Percentiles rank a stretch among this genome's conserved stretches.
phyloP scores from a whole-genome alignment of 2,797 vertebrate species.

The Allobates femoralis region DNA sequence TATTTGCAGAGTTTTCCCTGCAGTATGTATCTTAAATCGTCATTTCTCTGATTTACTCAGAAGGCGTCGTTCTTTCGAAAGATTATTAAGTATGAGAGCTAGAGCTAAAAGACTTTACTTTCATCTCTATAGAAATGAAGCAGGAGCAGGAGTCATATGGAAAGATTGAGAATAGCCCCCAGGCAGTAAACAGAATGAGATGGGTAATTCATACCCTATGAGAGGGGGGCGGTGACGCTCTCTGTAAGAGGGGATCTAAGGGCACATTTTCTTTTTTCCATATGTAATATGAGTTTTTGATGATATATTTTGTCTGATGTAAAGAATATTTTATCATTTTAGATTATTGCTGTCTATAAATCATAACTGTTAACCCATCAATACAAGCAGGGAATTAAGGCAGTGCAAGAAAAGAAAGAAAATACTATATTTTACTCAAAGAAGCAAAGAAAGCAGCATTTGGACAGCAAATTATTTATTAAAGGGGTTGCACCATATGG shows the following conservation, averaged over 20 bases:
- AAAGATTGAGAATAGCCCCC: conserved; percentile 37
- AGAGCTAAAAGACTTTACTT: conserved; percentile 45
- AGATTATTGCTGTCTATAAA: neutral
- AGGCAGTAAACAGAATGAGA: conserved; percentile 37
- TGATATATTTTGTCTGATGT: neutral
- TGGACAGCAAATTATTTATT: too few relatives aligned
- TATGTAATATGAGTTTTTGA: neutral
- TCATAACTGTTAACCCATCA: neutral
- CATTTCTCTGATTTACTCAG: conserved; percentile 48
- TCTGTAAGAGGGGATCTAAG: conserved; percentile 16
- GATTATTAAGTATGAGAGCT: conserved; percentile 39
- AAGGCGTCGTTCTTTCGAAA: conserved; percentile 35
- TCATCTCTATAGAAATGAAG: conserved; percentile 50
- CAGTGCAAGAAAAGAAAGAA: neutral
- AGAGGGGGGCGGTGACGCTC: neutral
- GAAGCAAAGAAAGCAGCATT: neutral
- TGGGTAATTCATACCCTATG: conserved; percentile 33
- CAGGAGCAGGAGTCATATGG: conserved; percentile 17
- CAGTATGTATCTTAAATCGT: conserved; percentile 54
- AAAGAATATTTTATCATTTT: conserved; percentile 20
- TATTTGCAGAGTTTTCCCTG: conserved; percentile 47
- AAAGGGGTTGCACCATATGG: too few relatives aligned
- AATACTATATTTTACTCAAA: neutral
- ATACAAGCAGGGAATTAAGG: neutral
- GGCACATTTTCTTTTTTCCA: neutral